phyloP scores from a whole-genome alignment of 2,888 invertebrate species.

The Belgica antarctica region DNA sequence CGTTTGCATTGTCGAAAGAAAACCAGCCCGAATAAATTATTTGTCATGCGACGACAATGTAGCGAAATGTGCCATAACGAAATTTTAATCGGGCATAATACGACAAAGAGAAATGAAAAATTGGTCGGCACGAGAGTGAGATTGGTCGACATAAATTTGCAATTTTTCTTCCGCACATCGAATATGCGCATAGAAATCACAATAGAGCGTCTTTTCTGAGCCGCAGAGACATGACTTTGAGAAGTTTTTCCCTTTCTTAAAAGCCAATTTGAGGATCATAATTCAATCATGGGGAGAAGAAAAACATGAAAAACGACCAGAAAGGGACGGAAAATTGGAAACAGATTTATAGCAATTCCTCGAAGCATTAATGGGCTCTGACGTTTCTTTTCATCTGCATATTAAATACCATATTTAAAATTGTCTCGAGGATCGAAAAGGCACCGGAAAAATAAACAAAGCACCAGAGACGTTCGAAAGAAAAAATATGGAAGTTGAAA shows the following conservation, averaged over 20 bases:
- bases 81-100: slow-evolving; percentile 37
- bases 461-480: too few relatives aligned
- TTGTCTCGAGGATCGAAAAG: not conserved
- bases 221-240: not conserved
- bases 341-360: not conserved
- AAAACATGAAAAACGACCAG: slow-evolving; percentile 14
- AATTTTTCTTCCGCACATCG: slow-evolving; percentile 2
- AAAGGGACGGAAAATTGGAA: not conserved
- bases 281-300: slow-evolving; percentile 34
- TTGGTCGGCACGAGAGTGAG: too few relatives aligned
- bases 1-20: too few relatives aligned
- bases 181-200: not conserved
- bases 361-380: not conserved
- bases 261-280: slow-evolving; percentile 13
- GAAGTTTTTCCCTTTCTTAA: not conserved
- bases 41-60: slow-evolving; percentile 15
- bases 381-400: slow-evolving; percentile 17
- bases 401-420: not conserved
- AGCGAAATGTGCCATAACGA: slow-evolving; percentile 14
- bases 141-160: not conserved
- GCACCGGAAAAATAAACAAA: not conserved
- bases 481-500: slow-evolving; percentile 1
- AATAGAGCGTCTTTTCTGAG: not conserved
- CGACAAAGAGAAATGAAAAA: slow-evolving; percentile 9
- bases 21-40: not conserved